Conservation (phyloP, 2,113 vertebrate genomes). For the Cricetomys ansorgei region DNA sequence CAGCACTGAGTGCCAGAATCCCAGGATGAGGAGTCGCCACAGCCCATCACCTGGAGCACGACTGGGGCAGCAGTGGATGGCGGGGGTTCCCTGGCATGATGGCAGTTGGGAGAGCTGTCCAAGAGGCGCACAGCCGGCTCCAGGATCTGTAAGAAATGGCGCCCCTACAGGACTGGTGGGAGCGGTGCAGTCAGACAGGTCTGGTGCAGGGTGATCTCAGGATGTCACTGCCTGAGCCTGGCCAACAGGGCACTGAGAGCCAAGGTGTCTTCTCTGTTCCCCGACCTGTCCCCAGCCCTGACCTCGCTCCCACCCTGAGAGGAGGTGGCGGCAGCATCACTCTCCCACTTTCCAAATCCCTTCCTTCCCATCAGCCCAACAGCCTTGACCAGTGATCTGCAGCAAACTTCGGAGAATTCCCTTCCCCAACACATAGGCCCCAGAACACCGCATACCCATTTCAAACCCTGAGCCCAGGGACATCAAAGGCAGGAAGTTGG, state of each 20-base stretch:
- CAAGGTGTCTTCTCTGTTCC: background rate
- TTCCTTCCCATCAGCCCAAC: constrained; percentile 33
- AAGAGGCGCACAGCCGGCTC: background rate
- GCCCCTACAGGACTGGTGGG: background rate
- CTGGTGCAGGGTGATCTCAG: background rate
- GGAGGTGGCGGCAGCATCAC: background rate
- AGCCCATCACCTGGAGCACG: background rate
- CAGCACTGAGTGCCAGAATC: background rate
- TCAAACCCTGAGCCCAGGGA: background rate
- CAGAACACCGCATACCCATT: background rate
- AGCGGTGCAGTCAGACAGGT: background rate
- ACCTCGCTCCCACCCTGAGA: background rate
- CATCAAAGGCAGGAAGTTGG: background rate
- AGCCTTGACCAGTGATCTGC: constrained; percentile 49
- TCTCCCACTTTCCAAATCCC: constrained; percentile 43
- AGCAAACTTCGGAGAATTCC: constrained; percentile 41
- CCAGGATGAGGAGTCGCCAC: background rate
- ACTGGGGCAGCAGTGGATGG: no score
- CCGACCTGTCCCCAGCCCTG: background rate
- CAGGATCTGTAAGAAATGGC: constrained; percentile 49
- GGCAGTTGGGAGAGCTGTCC: background rate
- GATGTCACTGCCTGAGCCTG: background rate
- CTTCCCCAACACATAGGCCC: constrained; percentile 28
- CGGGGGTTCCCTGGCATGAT: background rate
- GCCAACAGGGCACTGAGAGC: background rate